Base-by-base conservation (phyloP, 2,888 invertebrate species). In the Prenolepis imparis region DNA sequence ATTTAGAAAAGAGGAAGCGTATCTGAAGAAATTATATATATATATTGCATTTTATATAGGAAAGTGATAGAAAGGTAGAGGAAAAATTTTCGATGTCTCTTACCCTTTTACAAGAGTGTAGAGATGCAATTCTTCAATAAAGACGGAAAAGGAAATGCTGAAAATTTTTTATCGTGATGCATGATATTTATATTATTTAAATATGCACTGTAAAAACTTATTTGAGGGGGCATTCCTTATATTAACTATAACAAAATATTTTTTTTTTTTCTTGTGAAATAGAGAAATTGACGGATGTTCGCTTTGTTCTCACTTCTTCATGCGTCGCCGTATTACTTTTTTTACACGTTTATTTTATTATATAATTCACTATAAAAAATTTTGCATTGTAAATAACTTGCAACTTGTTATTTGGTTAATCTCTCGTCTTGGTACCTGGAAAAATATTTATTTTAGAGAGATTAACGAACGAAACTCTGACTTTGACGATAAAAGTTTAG, bases 11-110 rank as follows among this genome's bases (percentile, higher is more conserved):
- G 32, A n/a, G 15, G 4, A 21, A 24, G 5, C 18, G 44, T 15
- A 3, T 28, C 39, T 21, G n/a, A 64, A 21, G 44, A 64, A 64
- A 66, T 74, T 74, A 64, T 59, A 39, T 41, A 15, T 44, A 24
- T 32, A 48, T n/a, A n/a, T 39, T 36, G 36, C 9, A 5, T 21
- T n/a, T n/a, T n/a, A n/a, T 36, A 12, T 70, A 52, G n/a, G 55
- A 55, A 48, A 52, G 32, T 21, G 5, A 55, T 12, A 36, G 21
- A 6, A 21, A 52, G 36, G n/a, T 48, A 48, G 2, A 48, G n/a
- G n/a, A 12, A 15, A 3, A 18, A 48, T 48, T n/a, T 48, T n/a
- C n/a, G 48, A 48, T n/a, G 44, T 15, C 15, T 0, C 6, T 48
- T 48, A 11, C 12, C 0, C 41, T 52, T 52, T 18, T 18, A 21